Percentiles rank a stretch among this genome's conserved stretches.
Evolutionary conservation across 2,888 invertebrate species (phyloP).

Genomic region (Sycophila texana): DNA sequence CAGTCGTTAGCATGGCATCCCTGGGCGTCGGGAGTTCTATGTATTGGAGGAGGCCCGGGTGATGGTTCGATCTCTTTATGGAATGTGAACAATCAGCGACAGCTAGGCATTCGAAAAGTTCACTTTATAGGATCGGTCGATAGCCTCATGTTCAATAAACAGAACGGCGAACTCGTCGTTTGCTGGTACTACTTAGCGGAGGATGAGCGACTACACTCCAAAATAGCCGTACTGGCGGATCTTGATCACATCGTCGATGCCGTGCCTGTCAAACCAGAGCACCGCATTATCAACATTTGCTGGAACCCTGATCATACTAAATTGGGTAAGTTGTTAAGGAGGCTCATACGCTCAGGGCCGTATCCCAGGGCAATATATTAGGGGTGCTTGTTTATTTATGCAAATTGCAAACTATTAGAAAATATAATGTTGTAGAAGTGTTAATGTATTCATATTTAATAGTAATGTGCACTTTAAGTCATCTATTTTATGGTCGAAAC

Average conservation of each 20-base stretch:
- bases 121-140: constrained; percentile 61
- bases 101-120: constrained; percentile 60
- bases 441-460: no score
- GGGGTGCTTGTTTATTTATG: no score
- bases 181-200: constrained; percentile 64
- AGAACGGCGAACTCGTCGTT: constrained; percentile 69
- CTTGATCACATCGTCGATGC: constrained; percentile 66
- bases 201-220: constrained; percentile 50
- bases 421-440: no score
- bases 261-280: constrained; percentile 58
- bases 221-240: constrained; percentile 64
- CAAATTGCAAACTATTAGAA: no score
- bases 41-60: constrained; percentile 65
- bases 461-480: no score
- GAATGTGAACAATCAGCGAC: constrained; percentile 62
- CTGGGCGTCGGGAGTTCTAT: constrained; percentile 62
- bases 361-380: no score
- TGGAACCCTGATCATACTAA: constrained; percentile 66
- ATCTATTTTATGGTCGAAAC: no score
- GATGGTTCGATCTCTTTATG: constrained; percentile 66
- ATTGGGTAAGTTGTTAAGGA: constrained; percentile 62
- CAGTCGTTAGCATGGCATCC: constrained; percentile 71
- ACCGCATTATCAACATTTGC: constrained; percentile 56
- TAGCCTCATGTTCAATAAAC: constrained; percentile 66
- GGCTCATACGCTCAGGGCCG: no score